phyloP scores from a whole-genome alignment of 2,888 invertebrate species.

The Eueremaeus valkanovi region DNA sequence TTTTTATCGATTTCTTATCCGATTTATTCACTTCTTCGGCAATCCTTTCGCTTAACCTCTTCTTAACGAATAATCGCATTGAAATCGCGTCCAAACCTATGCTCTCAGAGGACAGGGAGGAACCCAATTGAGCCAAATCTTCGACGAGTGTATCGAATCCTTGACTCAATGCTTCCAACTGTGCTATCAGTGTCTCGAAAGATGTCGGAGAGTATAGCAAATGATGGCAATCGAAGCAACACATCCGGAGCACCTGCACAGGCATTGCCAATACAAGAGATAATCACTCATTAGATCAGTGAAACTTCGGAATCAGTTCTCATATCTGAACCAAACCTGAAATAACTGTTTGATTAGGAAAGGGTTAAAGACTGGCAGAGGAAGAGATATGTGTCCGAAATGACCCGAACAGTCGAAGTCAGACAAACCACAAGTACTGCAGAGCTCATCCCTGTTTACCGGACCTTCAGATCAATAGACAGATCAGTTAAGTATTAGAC shows the following conservation, averaged over 20 bases:
- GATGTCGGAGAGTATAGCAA: constrained; percentile 47
- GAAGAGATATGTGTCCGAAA: constrained; percentile 87
- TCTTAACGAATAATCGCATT: constrained; percentile 1
- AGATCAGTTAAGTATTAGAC: constrained; percentile 25
- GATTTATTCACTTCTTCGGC: constrained; percentile 12
- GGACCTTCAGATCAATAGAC: constrained; percentile 54
- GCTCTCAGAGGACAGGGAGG: constrained; percentile 48
- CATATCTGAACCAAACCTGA: too few relatives aligned
- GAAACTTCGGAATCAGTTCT: not conserved
- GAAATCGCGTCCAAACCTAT: constrained; percentile 7
- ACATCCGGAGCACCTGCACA: constrained; percentile 55
- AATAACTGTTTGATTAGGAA: constrained; percentile 72
- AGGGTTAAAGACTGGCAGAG: constrained; percentile 84
- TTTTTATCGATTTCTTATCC: not conserved
- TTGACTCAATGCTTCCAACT: constrained; percentile 63
- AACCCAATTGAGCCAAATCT: constrained; percentile 57
- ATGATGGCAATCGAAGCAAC: constrained; percentile 55
- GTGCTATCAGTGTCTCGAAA: constrained; percentile 61
- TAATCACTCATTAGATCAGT: constrained; percentile 36
- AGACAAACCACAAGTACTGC: constrained; percentile 71
- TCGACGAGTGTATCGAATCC: constrained; percentile 70
- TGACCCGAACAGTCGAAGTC: constrained; percentile 77
- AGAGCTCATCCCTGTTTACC: constrained; percentile 62
- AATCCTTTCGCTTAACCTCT: constrained; percentile 16
- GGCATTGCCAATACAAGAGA: not conserved